Base-by-base conservation (phyloP, 2,797 vertebrate species). In the Trematomus bernacchii region DNA sequence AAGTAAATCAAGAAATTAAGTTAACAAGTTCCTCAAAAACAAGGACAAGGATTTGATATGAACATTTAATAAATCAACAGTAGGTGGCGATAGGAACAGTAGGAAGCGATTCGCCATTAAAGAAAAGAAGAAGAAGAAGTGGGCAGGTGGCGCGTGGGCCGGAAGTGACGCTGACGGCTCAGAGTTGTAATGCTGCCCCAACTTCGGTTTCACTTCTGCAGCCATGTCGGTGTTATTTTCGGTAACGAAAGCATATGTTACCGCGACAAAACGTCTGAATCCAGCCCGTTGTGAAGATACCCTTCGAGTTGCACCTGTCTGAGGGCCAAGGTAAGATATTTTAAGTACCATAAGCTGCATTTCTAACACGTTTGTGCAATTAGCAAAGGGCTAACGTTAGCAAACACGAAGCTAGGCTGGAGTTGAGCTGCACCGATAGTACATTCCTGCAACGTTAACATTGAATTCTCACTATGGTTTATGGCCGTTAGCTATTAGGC, bases 371-470 rank as follows among this genome's bases (percentile, higher is more conserved):
- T 76, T 79, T 71, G 72, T 71, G 21, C 48, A 9, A 78, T 69
- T 84, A 87, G 80, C 85, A 33, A 0, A 51, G 53, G 66, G 88
- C 86, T 92, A 88, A 74, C 67, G 50, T 75, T 86, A 89, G 90
- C 89, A 60, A 78, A 75, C 74, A 81, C 47, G 64, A 18, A 63
- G 78, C 48, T 78, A 68, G 33, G 15, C 27, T 37, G 46, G 57
- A 57, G 23, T 19, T 61, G 37, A 63, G 54, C 69, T 30, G 42
- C 14, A 9, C 44, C 2, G 57, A 47, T 18, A 18, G 61, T 33
- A 7, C 33, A 37, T 37, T 27, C 19, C n/a, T 13, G 8, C 21
- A 2, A 3, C 15, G 3, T 12, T 42, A 37, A 30, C 16, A 3
- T 12, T 8, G 6, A 8, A 3, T 48, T 7, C 15, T 46, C n/a